A percentile compares a stretch with the other conserved stretches of the same genome.
Conservation (phyloP, 1,140 invertebrate genomes). For the Pogonomyrmex californicus region DNA sequence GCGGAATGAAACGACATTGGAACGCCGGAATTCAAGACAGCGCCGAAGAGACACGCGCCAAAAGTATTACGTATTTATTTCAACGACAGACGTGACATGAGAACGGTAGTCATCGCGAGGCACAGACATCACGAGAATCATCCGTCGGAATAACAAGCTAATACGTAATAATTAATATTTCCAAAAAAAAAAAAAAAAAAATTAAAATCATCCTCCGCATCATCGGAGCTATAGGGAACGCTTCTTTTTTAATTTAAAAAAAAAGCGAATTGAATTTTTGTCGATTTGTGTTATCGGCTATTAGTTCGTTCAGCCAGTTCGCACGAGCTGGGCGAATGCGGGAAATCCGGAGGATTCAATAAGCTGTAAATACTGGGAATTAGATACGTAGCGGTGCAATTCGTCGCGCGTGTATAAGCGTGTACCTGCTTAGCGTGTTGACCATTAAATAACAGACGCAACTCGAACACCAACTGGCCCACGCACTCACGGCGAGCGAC, state of each 20-base stretch:
- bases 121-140: too few species aligned
- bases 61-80: conserved; percentile 25
- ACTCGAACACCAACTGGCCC: conserved; percentile 53
- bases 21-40: conserved; percentile 49
- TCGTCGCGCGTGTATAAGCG: conserved; percentile 55
- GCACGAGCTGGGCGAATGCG: background rate
- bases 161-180: background rate
- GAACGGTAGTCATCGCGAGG: background rate
- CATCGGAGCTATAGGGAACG: background rate
- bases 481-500: conserved; percentile 69
- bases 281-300: conserved; percentile 6
- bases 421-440: conserved; percentile 39
- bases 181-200: background rate
- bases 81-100: background rate
- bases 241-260: background rate
- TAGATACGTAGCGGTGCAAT: conserved; percentile 70
- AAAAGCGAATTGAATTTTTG: conserved; percentile 5
- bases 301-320: background rate
- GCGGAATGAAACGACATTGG: conserved; percentile 36
- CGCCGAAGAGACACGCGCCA: background rate
- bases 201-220: background rate
- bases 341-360: conserved; percentile 61
- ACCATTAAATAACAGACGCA: conserved; percentile 65
- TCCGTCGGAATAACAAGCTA: background rate
- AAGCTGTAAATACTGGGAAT: conserved; percentile 73